Evolutionary conservation across 1,140 invertebrate genomes (phyloP), one percentile per base, ranked within the genome.

Genomic region (Telenomus remus): DNA sequence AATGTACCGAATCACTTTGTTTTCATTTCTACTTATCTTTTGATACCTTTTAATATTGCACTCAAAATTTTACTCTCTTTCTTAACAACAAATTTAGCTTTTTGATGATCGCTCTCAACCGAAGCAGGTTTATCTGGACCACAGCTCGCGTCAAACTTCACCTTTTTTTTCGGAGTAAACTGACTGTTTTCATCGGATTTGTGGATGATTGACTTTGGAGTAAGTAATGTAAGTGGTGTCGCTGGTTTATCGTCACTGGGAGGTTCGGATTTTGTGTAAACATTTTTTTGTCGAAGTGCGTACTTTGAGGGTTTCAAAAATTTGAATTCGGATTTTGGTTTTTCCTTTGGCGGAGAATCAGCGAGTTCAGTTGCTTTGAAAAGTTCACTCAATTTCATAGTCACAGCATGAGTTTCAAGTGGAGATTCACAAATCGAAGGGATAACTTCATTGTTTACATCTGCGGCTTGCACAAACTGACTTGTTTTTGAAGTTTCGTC

Each of bases 1-100:
- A 81, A 82, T 84, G 79, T 85, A 82, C 74, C 81, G 74, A 79
- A 43, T 73, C 5, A 4, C 49, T 14, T 35, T 65, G 16, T 69
- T 27, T 57, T 59, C 8, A 33, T 34, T 65, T 55, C 14, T 57
- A 5, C 11, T 47, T 5, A 47, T 6, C 5, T 14, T 14, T 15
- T 8, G 14, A 16, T 47, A 8, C 14, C 16, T 15, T 12, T 47
- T 47, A 47, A 5, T 14, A 16, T 47, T 35, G 10, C 12, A 47
- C 54, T 60, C 37, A 72, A 44, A 27, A 77, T 46, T 49, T 74
- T 82, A 1, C 71, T 60, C n/a, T 39, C 82, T 84, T 37, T 49
- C 65, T 84, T 84, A 16, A 78, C 37, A 13, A 54, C 47, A 37
- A 82, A 83, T 46, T 27, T 42, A 12, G 4, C 60, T 43, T 48